Base-by-base conservation (phyloP, 2,113 vertebrate genomes). In the Ammodytes marinus region DNA sequence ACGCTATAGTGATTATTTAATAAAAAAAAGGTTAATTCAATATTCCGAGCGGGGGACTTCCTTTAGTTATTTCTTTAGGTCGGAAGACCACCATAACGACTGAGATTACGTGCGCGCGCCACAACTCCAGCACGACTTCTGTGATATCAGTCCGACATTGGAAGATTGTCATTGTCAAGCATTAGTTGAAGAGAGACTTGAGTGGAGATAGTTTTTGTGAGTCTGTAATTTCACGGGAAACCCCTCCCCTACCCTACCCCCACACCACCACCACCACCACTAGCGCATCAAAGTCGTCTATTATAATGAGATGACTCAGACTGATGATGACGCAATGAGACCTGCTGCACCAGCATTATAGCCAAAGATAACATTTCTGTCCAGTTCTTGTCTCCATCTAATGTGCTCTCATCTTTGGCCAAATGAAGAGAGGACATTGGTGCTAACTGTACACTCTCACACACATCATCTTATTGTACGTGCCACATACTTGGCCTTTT, bases 231-330 rank as follows among this genome's bases (percentile, higher is more conserved):
- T 76, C 84, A 27, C 5, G 80, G 80, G 91, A 70, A 27, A 27
- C 27, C 64, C 6, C 35, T 40, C 57, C 70, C 63, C 40, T 46
- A 10, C 70, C 63, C 40, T 46, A 10, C 55, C 19, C 64, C 27
- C 27, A 10, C 55, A 17, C 64, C 27, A 40, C 43, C 70, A 52
- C 43, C 70, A 52, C 27, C 54, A 67, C 27, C 82, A 85, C 50
- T 69, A 86, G 83, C 89, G 90, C 89, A 93, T 94, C 85, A 93
- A 88, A 92, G 84, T 60, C 91, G 77, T 87, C 69, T 90, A 90
- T 92, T 89, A 91, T 90, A 92, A 91, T 80, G 77, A 90, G 87
- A 89, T 91, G 90, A 94, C 66, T 93, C 89, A 93, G 84, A 78
- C 83, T 76, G 80, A 84, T 47, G 77, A 83, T 88, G 91, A 89